These are phyloP conservation scores for Ptiloglossa arizonensis DNA, from an alignment of 1,140 invertebrate species.

Conservation along the genomic window DNA sequence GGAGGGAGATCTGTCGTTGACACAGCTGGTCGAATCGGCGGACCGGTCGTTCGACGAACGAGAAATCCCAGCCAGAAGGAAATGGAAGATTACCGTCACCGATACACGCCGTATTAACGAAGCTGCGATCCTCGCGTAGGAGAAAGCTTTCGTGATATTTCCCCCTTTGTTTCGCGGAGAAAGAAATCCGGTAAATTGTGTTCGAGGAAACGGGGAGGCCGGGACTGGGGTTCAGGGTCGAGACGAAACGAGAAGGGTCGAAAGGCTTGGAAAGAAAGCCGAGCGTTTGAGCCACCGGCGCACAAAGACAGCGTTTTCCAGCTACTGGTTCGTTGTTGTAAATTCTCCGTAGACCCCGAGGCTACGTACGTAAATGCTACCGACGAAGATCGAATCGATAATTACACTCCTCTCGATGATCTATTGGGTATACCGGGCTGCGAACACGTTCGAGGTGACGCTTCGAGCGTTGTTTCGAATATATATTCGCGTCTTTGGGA, in stretches of 20 bases:
- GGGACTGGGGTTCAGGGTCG: not conserved
- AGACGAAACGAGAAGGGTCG: not conserved
- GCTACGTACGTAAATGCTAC: no score
- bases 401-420: no score
- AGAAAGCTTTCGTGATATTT: constrained; percentile 1
- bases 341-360: no score
- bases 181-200: not conserved
- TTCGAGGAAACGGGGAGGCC: not conserved
- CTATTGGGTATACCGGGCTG: no score
- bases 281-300: not conserved
- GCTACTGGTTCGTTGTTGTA: no score
- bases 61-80: not conserved
- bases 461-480: no score
- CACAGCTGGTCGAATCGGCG: no score
- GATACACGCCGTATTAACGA: not conserved
- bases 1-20: no score
- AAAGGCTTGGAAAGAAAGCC: constrained; percentile 4
- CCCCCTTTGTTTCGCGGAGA: not conserved
- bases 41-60: not conserved
- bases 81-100: not conserved
- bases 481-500: no score
- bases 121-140: not conserved
- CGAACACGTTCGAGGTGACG: no score
- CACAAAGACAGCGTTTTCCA: constrained; percentile 19
- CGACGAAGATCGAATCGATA: no score